Evolutionary conservation across 37 sponge, comb jelly and placozoan species (phyloP).

Genomic region (Axinella damicornis): DNA sequence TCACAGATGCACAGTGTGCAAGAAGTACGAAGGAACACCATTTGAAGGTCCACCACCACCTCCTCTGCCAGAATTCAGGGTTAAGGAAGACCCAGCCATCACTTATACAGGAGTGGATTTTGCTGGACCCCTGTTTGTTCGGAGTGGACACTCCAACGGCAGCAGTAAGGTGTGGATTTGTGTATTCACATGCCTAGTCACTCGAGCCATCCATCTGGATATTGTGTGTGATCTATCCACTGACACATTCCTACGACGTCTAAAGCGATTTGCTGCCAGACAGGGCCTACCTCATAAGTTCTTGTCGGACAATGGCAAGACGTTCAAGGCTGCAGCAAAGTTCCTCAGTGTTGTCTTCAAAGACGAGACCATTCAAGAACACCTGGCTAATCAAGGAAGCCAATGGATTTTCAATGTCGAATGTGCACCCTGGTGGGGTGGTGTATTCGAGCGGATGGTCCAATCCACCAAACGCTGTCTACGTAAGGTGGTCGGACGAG

Average conservation of each 20-base stretch:
- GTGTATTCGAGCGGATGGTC: too few relatives aligned
- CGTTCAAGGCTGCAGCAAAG: too few relatives aligned
- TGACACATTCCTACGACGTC: slow-evolving; percentile 12
- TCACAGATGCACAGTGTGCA: slow-evolving; percentile 36
- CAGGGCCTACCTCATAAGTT: slow-evolving; percentile 3
- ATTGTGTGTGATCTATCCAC: slow-evolving; percentile 27
- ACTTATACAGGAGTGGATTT: slow-evolving; percentile 26
- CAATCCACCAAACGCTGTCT: too few relatives aligned
- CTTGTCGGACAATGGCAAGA: slow-evolving; percentile 38
- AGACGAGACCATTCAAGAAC: too few relatives aligned
- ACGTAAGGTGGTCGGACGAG: too few relatives aligned
- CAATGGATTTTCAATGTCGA: too few relatives aligned
- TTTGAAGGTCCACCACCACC: slow-evolving; percentile 21
- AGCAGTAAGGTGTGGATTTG: slow-evolving; percentile 15
- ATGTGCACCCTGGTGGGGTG: too few relatives aligned
- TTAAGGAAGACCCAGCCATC: slow-evolving; percentile 24
- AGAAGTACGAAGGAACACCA: slow-evolving; percentile 24
- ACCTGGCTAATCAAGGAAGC: too few relatives aligned
- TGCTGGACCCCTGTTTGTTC: slow-evolving; percentile 26
- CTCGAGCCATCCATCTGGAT: slow-evolving; percentile 31
- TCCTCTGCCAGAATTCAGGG: too few relatives aligned
- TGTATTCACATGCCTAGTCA: slow-evolving; percentile 31
- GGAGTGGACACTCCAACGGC: neutral
- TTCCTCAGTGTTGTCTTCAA: too few relatives aligned
- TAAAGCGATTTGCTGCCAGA: slow-evolving; percentile 28